Evolutionary conservation across 2,888 invertebrate genomes (phyloP).

Genomic region (Piscicola geometra): DNA sequence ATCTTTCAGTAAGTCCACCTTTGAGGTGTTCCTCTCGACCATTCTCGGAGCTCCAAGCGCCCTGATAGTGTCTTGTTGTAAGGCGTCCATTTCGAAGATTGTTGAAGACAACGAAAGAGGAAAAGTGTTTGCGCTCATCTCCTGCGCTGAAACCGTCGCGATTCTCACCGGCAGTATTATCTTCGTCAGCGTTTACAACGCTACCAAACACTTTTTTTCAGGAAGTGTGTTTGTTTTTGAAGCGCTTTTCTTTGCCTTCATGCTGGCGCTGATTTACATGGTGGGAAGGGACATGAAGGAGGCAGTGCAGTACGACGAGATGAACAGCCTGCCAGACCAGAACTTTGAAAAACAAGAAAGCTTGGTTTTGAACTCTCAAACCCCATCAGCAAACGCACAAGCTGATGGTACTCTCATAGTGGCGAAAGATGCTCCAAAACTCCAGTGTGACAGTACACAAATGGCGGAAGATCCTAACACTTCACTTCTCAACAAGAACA

Average conservation of each 20-base stretch:
- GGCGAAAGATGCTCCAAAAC: neutral
- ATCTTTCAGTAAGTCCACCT: slow-evolving; percentile 47
- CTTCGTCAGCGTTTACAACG: slow-evolving; percentile 51
- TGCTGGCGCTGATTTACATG: slow-evolving; percentile 31
- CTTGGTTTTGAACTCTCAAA: neutral
- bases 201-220: slow-evolving; percentile 49
- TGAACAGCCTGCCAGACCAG: slow-evolving; percentile 8
- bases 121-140: slow-evolving; percentile 51
- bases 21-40: slow-evolving; percentile 52
- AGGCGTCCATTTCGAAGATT: slow-evolving; percentile 52
- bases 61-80: slow-evolving; percentile 49
- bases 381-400: neutral
- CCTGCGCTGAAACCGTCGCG: slow-evolving; percentile 52
- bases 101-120: slow-evolving; percentile 52
- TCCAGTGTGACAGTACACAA: neutral
- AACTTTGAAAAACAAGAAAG: slow-evolving; percentile 15
- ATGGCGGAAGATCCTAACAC: neutral
- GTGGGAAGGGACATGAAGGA: slow-evolving; percentile 37
- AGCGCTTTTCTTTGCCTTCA: slow-evolving; percentile 32
- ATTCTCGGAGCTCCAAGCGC: slow-evolving; percentile 51
- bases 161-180: slow-evolving; percentile 51
- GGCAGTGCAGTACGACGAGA: slow-evolving; percentile 35
- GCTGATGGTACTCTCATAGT: neutral
- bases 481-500: neutral
- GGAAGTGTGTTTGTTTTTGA: slow-evolving; percentile 51